A percentile compares a stretch with the other conserved stretches of the same genome.
Conservation (phyloP, 2,888 invertebrate genomes). For the Allacma fusca region DNA sequence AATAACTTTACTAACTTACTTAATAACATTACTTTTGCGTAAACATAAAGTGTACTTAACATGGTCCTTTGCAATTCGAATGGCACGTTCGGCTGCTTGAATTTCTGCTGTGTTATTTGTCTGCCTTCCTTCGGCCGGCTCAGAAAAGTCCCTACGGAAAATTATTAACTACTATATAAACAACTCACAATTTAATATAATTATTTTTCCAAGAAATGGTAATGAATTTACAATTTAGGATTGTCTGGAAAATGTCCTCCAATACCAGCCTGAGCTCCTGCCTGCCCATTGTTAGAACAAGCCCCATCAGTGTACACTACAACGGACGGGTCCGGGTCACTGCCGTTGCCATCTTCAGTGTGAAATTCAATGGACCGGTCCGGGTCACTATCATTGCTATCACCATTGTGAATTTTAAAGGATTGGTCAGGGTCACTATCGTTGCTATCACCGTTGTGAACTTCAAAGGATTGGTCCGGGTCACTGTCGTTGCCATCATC, state of each 20-base stretch:
- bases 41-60: constrained; percentile 63
- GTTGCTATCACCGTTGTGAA: too few species aligned
- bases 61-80: constrained; percentile 73
- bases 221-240: constrained; percentile 71
- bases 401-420: too few species aligned
- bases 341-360: too few species aligned
- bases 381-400: too few species aligned
- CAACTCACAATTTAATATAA: not conserved
- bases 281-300: constrained; percentile 81
- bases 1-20: too few species aligned
- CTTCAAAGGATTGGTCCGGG: too few species aligned
- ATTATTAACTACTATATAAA: too few species aligned
- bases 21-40: not conserved
- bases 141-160: constrained; percentile 73
- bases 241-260: constrained; percentile 89
- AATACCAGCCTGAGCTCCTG: constrained; percentile 81
- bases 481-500: too few species aligned
- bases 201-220: not conserved
- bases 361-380: too few species aligned
- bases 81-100: constrained; percentile 83
- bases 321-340: constrained; percentile 68
- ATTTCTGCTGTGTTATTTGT: constrained; percentile 98
- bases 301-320: constrained; percentile 92
- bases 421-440: too few species aligned
- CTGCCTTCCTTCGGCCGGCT: constrained; percentile 79